Conservation (phyloP, 2,113 vertebrate genomes). For the Prochilodus magdalenae region DNA sequence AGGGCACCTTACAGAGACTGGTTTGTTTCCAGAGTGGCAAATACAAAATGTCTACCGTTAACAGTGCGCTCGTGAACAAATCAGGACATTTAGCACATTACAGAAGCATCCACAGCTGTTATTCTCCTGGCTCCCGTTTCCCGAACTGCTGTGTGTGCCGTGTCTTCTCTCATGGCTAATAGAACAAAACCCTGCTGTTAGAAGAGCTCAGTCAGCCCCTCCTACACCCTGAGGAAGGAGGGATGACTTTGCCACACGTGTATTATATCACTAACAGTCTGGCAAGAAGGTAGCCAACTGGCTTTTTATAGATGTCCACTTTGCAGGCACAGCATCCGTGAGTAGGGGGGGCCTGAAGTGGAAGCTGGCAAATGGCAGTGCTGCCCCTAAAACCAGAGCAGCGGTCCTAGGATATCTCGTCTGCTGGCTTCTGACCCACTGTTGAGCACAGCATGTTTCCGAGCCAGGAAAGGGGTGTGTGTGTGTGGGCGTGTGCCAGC, state of each 20-base stretch:
- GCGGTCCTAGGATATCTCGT: neutral
- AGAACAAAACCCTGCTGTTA: neutral
- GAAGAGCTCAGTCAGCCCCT: neutral
- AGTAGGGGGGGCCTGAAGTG: neutral
- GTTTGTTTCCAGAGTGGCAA: neutral
- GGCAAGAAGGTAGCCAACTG: conserved; percentile 11
- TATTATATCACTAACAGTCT: neutral
- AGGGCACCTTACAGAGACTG: neutral
- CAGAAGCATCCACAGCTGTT: neutral
- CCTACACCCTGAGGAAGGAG: neutral
- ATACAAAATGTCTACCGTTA: neutral
- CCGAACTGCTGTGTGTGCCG: neutral
- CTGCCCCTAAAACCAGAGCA: conserved; percentile 9
- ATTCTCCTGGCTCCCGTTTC: neutral
- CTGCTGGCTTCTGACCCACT: neutral
- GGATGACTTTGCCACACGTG: neutral
- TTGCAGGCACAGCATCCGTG: conserved; percentile 40
- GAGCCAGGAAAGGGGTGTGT: neutral
- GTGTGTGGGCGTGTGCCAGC: neutral
- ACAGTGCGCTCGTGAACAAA: neutral
- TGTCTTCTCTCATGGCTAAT: neutral
- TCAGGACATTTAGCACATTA: neutral
- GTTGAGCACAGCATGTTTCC: neutral
- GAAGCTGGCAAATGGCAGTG: conserved; percentile 7
- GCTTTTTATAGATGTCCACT: conserved; percentile 37